Base-by-base conservation (phyloP, 2,888 invertebrate genomes). In the Lordiphosa andalusiaca region DNA sequence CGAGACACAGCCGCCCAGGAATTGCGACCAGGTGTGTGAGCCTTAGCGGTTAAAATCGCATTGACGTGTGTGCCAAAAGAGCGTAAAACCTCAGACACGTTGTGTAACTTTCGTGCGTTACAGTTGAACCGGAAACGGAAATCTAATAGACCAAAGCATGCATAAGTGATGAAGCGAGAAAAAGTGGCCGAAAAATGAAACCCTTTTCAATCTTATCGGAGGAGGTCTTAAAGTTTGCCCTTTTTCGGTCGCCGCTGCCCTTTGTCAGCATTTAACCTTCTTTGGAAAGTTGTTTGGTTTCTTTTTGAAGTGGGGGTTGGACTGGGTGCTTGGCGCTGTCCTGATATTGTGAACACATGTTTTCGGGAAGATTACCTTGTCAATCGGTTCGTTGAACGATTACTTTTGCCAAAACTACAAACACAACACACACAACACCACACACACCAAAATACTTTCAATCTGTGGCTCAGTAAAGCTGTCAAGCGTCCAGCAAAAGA, bases 351-450 rank as follows among this genome's bases (percentile, higher is more conserved):
- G 65, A 74, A 76, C 73, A 83, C 84, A 84, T 86, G 84, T 84
- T 86, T 69, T 68, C 55, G 54, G 66, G 62, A 64, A 83, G 85
- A 85, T 85, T 85, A 85, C 71, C 83, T 72, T 86, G 85, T 85
- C 85, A 85, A 85, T 81, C 70, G 78, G 64, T 82, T 72, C 73
- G 76, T 71, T 85, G 85, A 82, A 74, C 84, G 86, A 84, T 84
- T 82, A 83, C 68, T 71, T 71, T 73, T 70, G 23, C 25, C 7
- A 39, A 19, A 39, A 25, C 23, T 12, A 37, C n/a, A 44, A 51
- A n/a, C 12, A 44, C 10, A 16, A 23, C 37, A 19, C 12, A 5
- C n/a, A 30, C n/a, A 51, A 9, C 12, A 44, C 7, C 12, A 23
- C 37, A 19, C 12, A 5, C 16, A 19, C n/a, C 10, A 33, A 48